Percentiles rank a stretch among this genome's conserved stretches.
Conservation (phyloP, 1,140 invertebrate species). For the Bombus confusus region DNA sequence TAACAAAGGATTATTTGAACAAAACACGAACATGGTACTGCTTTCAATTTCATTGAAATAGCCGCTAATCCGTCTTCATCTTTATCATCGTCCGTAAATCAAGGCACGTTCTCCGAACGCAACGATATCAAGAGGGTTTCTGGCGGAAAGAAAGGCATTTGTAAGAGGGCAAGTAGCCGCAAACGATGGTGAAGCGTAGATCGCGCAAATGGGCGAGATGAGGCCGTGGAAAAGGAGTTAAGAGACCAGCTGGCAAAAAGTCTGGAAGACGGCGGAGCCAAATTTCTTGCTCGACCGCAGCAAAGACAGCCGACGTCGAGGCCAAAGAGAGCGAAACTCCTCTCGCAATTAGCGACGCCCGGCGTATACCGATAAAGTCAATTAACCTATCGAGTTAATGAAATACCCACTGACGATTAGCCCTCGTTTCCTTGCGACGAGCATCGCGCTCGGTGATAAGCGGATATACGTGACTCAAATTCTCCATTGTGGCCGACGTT, state of each 20-base stretch:
- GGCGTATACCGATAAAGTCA: slow-evolving; percentile 72
- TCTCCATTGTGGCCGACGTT: slow-evolving; percentile 31
- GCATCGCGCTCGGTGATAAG: slow-evolving; percentile 28
- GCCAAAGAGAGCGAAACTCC: slow-evolving; percentile 67
- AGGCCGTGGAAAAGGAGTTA: slow-evolving; percentile 15
- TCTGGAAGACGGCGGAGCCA: slow-evolving; percentile 22
- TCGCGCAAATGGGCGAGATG: background rate
- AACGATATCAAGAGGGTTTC: background rate
- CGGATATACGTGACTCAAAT: slow-evolving; percentile 49
- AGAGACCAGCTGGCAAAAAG: slow-evolving; percentile 43
- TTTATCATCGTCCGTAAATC: background rate
- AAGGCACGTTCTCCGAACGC: background rate
- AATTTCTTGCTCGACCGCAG: slow-evolving; percentile 61
- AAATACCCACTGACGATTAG: slow-evolving; percentile 70
- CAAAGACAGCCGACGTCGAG: slow-evolving; percentile 55
- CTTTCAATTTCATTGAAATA: background rate
- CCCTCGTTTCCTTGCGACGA: slow-evolving; percentile 43
- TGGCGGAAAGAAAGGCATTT: background rate
- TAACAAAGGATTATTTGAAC: background rate
- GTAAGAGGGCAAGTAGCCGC: background rate
- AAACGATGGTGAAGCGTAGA: slow-evolving; percentile 1
- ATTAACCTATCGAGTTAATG: slow-evolving; percentile 80
- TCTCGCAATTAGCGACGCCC: slow-evolving; percentile 71
- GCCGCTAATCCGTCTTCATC: too few relatives aligned
- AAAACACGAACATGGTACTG: background rate